Evolutionary conservation across 2,797 vertebrate genomes (phyloP), one percentile per base, ranked within the genome.

Genomic region (Phataginus tricuspis): DNA sequence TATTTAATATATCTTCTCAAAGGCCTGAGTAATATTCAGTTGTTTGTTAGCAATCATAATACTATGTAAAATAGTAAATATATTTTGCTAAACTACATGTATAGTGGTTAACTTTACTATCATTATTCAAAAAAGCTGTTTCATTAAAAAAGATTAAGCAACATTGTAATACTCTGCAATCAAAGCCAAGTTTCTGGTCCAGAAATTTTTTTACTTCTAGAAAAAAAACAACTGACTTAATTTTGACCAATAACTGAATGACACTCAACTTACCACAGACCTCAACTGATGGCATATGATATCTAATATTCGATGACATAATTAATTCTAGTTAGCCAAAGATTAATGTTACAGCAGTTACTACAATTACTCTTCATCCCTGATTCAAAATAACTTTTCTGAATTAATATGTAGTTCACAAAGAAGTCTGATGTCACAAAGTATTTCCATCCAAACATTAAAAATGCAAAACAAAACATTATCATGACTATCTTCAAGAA

Each of bases 211-310:
- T 95, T 15, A 49, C 14, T 66, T 86, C 80, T 42, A 78, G 68
- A n/a, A 72, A 53, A 96, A 96, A 87, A 96, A 77, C 31, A 96
- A 3, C 0, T 77, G 11, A 85, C 72, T 97, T 82, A 86, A 95
- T 95, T 97, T 96, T 90, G 49, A 86, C 66, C 85, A 94, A 79
- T 82, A 9, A 45, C 10, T 98, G 97, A 98, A 98, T 97, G 96
- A 97, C 98, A 98, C 92, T 98, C 98, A 97, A 97, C 98, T 98
- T 97, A 92, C 98, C 98, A 97, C 83, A 98, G 95, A 98, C 98
- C 97, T 98, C 98, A 99, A 99, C 98, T 98, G 98, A 98, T 98
- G 98, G 98, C 55, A 90, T 16, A 45, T 45, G 11, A 10, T 45
- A 45, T 45, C 45, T 45, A 45, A 45, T 45, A 45, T 45, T 45